A percentile compares a stretch with the other conserved stretches of the same genome.
phyloP scores from a whole-genome alignment of 2,113 vertebrate species.

The Cochlearius cochlearius region DNA sequence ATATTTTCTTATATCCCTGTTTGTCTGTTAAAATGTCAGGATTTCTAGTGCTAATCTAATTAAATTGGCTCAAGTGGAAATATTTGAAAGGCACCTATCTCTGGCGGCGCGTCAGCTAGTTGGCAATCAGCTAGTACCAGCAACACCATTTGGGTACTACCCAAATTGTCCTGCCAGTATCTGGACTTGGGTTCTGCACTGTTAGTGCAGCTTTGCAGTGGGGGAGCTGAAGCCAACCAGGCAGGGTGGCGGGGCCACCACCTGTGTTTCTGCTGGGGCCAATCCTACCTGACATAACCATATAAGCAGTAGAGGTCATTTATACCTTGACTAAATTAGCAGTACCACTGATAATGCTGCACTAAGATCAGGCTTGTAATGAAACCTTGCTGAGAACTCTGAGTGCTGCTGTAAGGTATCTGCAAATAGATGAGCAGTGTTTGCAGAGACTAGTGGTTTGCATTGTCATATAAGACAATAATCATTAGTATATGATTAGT shows the following conservation, averaged over 20 bases:
- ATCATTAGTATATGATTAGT: background rate
- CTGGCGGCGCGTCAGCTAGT: accelerated
- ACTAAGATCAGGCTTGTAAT: background rate
- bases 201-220: background rate
- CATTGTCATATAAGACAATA: background rate
- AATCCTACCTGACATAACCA: background rate
- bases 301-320: background rate
- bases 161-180: background rate
- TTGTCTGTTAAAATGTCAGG: background rate
- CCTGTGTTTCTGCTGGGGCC: background rate
- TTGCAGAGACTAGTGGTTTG: background rate
- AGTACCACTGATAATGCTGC: background rate
- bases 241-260: background rate
- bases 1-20: background rate
- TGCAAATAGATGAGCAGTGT: background rate
- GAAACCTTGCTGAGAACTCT: background rate
- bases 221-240: background rate
- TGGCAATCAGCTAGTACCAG: background rate
- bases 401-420: background rate
- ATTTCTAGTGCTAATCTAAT: background rate
- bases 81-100: background rate
- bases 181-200: background rate
- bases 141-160: background rate
- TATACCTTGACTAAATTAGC: background rate
- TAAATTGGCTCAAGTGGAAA: background rate